phyloP scores from a whole-genome alignment of 2,888 invertebrate species.

The Dicycla oo region DNA sequence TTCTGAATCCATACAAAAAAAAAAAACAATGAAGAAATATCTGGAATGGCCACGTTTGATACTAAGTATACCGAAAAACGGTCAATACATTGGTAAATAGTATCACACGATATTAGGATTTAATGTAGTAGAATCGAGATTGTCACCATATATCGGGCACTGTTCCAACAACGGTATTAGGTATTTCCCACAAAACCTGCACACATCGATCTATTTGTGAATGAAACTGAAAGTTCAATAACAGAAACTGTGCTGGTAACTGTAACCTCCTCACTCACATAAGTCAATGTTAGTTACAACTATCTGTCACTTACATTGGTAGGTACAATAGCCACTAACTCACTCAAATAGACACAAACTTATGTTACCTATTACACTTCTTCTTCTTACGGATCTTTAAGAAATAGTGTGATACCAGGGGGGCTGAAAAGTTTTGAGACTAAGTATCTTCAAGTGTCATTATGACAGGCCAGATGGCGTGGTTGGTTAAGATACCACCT shows the following conservation, averaged over 20 bases:
- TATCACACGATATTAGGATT: constrained; percentile 31
- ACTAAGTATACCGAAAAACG: not conserved
- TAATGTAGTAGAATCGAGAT: constrained; percentile 43
- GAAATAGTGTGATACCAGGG: too few relatives aligned
- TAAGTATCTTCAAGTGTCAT: too few relatives aligned
- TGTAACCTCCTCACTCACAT: too few relatives aligned
- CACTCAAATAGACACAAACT: not conserved
- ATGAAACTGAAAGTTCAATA: not conserved
- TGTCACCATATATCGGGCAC: constrained; percentile 45
- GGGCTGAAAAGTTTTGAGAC: too few relatives aligned
- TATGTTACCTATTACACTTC: too few relatives aligned
- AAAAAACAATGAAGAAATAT: not conserved
- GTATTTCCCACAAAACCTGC: not conserved
- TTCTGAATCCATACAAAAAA: not conserved
- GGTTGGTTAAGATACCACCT: too few relatives aligned
- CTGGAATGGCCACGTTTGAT: not conserved
- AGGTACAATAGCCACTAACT: not conserved
- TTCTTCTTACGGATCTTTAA: too few relatives aligned
- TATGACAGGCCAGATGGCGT: too few relatives aligned
- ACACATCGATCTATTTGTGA: not conserved
- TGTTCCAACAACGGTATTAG: constrained; percentile 36
- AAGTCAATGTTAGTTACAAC: not conserved
- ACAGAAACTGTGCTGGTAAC: not conserved
- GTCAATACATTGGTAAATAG: not conserved
- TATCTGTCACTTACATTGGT: not conserved